These are phyloP conservation scores for Neoitamus cyanurus DNA, from an alignment of 2,888 invertebrate species.

Conservation along the genomic window DNA sequence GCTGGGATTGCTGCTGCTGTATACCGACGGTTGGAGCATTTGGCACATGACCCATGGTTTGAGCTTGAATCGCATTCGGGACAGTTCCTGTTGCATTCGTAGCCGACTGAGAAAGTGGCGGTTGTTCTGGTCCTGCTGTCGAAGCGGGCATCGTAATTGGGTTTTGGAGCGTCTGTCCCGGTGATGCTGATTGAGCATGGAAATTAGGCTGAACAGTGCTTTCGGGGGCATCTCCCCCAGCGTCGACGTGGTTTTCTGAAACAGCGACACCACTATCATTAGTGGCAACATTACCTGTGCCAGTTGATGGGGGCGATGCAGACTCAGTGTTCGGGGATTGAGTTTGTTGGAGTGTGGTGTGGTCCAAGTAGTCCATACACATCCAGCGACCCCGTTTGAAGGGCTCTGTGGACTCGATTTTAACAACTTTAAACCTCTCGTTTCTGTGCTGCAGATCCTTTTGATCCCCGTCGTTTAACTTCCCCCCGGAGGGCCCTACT, in stretches of 20 bases:
- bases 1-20: constrained; percentile 52
- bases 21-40: constrained; percentile 61
- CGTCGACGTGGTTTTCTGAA: constrained; percentile 60
- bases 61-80: constrained; percentile 66
- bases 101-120: constrained; percentile 54
- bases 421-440: constrained; percentile 93
- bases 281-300: constrained; percentile 42
- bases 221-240: constrained; percentile 58
- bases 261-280: constrained; percentile 55
- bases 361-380: constrained; percentile 94
- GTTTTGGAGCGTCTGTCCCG: constrained; percentile 58
- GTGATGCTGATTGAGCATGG: constrained; percentile 54
- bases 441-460: constrained; percentile 81
- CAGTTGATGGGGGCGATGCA: not conserved
- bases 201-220: constrained; percentile 11
- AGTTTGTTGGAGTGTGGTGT: constrained; percentile 71
- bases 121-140: constrained; percentile 52
- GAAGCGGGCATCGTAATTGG: constrained; percentile 52
- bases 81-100: constrained; percentile 57
- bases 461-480: constrained; percentile 69
- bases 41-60: constrained; percentile 69
- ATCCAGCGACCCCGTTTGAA: constrained; percentile 93
- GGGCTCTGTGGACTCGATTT: constrained; percentile 95
- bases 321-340: constrained; percentile 43
- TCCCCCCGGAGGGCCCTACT: constrained; percentile 71